phyloP scores from a whole-genome alignment of 2,113 vertebrate genomes.

The Malurus cyaneus region DNA sequence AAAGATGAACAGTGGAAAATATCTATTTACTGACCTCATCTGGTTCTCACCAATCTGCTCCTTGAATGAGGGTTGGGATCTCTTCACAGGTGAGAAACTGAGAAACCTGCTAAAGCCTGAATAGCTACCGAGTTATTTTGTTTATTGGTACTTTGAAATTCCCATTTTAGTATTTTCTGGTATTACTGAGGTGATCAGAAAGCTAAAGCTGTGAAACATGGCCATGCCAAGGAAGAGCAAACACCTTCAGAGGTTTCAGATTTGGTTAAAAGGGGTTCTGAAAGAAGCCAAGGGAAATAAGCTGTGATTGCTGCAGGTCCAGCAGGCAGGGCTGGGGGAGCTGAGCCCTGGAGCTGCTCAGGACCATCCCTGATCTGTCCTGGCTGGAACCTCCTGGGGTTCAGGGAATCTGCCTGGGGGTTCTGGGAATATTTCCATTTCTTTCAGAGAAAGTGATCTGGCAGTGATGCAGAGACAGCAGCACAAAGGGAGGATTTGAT shows the following conservation, averaged over 20 bases:
- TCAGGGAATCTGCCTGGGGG: not conserved
- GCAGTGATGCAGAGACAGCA: not conserved
- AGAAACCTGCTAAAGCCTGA: not conserved
- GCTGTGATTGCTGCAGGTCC: not conserved
- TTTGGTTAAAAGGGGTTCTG: not conserved
- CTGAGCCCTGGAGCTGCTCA: not conserved
- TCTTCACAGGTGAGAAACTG: not conserved
- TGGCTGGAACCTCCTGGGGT: not conserved
- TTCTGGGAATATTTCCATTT: not conserved
- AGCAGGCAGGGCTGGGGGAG: not conserved
- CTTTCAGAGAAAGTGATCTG: not conserved
- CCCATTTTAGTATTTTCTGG: not conserved
- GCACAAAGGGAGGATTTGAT: not conserved
- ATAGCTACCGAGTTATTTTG: not conserved
- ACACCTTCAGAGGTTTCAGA: not conserved
- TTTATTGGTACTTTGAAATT: not conserved
- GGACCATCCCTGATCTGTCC: not conserved
- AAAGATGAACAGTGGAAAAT: not conserved
- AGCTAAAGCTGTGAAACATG: not conserved
- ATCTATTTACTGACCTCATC: not conserved
- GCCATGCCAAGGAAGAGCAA: not conserved
- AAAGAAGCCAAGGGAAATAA: not conserved
- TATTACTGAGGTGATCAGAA: not conserved
- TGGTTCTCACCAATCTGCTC: not conserved
- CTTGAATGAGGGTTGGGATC: not conserved